phyloP scores from a whole-genome alignment of 2,113 vertebrate species.

The Sorex araneus region DNA sequence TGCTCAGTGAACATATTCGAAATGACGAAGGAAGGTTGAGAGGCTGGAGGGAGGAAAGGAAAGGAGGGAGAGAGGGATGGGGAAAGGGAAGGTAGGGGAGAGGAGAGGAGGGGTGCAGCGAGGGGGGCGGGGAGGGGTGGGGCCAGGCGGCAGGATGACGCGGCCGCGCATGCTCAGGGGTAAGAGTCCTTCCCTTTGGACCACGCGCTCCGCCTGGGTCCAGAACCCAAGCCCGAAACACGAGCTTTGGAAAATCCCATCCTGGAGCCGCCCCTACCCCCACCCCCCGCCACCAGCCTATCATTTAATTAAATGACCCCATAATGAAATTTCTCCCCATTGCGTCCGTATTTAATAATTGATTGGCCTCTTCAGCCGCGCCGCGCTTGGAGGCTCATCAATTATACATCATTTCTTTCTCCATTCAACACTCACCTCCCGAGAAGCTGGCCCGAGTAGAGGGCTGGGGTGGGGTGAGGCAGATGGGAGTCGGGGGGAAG shows the following conservation, averaged over 20 bases:
- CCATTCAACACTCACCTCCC: constrained; percentile 77
- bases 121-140: no score
- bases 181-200: neutral
- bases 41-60: no score
- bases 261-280: neutral
- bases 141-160: neutral
- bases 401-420: constrained; percentile 87
- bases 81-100: rapidly evolving
- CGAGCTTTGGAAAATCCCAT: constrained; percentile 83
- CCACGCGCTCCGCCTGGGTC: neutral
- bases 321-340: constrained; percentile 92
- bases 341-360: constrained; percentile 91
- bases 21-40: neutral
- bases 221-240: constrained; percentile 75
- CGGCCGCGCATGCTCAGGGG: neutral
- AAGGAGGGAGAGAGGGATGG: neutral
- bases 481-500: neutral
- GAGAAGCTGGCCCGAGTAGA: constrained; percentile 72
- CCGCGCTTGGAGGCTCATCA: constrained; percentile 88
- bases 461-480: neutral
- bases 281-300: constrained; percentile 83
- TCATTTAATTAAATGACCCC: constrained; percentile 92
- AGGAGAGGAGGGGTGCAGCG: rapidly evolving
- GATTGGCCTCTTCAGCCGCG: constrained; percentile 88
- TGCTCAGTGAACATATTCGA: neutral